Evolutionary conservation across 92 coral and sea anemone genomes (phyloP), one percentile per base, ranked within the genome.

Genomic region (Pocillopora meandrina): DNA sequence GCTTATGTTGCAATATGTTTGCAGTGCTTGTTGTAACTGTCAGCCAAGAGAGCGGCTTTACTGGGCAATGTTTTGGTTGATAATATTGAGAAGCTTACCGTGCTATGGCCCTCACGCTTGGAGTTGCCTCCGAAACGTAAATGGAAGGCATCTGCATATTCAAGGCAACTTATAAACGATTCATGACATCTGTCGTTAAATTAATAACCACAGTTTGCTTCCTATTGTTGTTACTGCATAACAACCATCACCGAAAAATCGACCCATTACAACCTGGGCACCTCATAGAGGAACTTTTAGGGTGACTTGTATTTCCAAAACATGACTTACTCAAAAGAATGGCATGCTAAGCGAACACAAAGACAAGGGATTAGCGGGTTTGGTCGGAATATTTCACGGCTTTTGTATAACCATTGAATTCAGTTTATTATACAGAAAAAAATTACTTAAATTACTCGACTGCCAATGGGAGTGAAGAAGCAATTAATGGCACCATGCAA

Each of bases 141-240:
- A 83, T 83, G 23, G 63, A 18, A 1, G 86, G 74, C 61, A 74
- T 73, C 80, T 83, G 86, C 86, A 73, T 83, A 73, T 19, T 75
- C 74, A 47, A 61, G 17, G 74, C 80, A 61, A 21, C 26, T 62
- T 23, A 19, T 56, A 73, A 73, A 70, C 13, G 73, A 49, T 74
- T 21, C 80, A 74, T 73, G 47, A 71, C 85, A 81, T 36, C 77
- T 81, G 85, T 69, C 74, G 78, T 59, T 20, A 69, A 33, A 65
- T 20, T 60, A 70, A 81, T 81, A n/a, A 58, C 76, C 77, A 17
- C 77, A 47, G 23, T 56, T 56, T 56, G 31, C 67, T 56, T 70
- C 21, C 68, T 56, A 63, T 47, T 49, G 82, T n/a, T 21, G 36
- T n/a, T 12, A 6, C 57, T 13, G n/a, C 14, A 71, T 34, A 59